Evolutionary conservation across 2,113 vertebrate species (phyloP).

Genomic region (Oenanthe oenanthe): DNA sequence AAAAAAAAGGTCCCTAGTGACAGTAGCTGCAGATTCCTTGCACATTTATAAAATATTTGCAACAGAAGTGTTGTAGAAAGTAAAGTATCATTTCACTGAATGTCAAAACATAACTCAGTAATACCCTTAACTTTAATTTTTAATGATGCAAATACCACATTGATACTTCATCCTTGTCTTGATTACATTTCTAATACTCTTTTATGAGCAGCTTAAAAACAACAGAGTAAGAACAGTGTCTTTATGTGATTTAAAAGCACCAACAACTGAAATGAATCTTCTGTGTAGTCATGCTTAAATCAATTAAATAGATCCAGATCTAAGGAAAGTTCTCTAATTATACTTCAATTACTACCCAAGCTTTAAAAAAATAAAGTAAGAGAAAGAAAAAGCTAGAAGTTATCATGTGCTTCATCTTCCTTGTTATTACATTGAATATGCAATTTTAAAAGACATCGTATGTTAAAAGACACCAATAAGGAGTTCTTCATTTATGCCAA

Average conservation of each 20-base stretch:
- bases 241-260: background rate
- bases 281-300: constrained; percentile 21
- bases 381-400: background rate
- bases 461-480: constrained; percentile 54
- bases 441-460: background rate
- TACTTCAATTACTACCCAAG: background rate
- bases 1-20: background rate
- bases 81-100: background rate
- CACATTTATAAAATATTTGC: background rate
- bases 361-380: constrained; percentile 5
- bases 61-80: background rate
- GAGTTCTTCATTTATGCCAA: constrained; percentile 50
- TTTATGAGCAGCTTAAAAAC: background rate
- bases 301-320: constrained; percentile 52
- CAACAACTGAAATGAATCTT: constrained; percentile 9
- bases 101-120: background rate
- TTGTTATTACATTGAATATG: constrained; percentile 6
- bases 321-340: constrained; percentile 39
- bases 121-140: background rate
- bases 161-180: background rate
- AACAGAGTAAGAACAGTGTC: background rate
- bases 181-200: constrained; percentile 7
- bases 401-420: constrained; percentile 37
- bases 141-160: background rate
- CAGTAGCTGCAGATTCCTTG: background rate